Conservation (phyloP, 2,797 vertebrate genomes). For the Rousettus madagascariensis region DNA sequence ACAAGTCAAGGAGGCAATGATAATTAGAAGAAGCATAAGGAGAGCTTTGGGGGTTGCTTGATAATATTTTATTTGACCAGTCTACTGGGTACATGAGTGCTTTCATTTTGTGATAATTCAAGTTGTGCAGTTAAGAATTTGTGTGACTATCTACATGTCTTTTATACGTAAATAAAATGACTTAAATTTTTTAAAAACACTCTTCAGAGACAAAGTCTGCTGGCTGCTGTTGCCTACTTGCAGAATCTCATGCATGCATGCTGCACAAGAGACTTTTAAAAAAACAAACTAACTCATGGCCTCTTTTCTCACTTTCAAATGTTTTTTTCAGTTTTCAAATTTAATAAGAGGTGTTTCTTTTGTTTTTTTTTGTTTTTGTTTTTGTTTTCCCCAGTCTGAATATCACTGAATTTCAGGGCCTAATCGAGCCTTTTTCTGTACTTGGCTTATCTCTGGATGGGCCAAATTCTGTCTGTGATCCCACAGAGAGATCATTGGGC, state of each 20-base stretch:
- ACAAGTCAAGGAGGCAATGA: background rate
- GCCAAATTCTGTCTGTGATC: background rate
- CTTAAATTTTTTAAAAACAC: background rate
- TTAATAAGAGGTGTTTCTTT: background rate
- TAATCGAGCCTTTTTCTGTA: constrained; percentile 12
- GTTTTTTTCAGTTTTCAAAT: constrained; percentile 45
- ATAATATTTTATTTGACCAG: background rate
- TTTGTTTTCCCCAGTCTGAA: background rate
- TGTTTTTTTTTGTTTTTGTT: background rate
- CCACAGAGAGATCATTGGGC: background rate
- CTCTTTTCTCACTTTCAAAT: constrained; percentile 25
- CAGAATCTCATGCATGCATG: background rate
- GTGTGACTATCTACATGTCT: background rate
- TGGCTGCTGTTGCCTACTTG: background rate
- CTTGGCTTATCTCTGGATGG: background rate
- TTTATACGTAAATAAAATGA: background rate
- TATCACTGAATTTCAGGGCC: background rate
- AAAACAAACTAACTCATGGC: background rate
- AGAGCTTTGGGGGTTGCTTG: background rate
- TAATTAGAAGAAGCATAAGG: background rate
- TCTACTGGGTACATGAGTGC: background rate
- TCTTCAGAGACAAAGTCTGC: background rate
- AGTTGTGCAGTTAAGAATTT: background rate
- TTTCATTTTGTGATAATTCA: background rate
- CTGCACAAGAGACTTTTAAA: background rate